A percentile compares a stretch with the other conserved stretches of the same genome.
Conservation (phyloP, 2,888 invertebrate species). For the Troides oblongomaculatus region DNA sequence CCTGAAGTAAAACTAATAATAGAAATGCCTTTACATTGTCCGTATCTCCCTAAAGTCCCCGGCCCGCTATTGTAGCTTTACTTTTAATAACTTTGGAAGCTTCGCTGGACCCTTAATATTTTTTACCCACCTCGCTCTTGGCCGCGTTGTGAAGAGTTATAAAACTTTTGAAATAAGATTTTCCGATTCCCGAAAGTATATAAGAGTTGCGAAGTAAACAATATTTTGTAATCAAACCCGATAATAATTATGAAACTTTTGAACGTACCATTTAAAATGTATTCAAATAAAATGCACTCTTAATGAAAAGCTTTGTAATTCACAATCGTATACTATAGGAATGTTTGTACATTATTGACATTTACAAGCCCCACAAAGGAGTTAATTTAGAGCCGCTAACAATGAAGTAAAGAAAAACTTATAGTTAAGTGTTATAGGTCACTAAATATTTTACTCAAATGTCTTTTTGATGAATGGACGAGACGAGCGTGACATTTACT, state of each 20-base stretch:
- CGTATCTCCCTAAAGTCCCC: not conserved
- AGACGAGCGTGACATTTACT: no score
- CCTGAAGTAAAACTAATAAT: not conserved
- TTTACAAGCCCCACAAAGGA: no score
- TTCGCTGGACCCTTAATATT: constrained; percentile 2
- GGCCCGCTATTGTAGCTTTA: not conserved
- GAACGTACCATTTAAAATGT: not conserved
- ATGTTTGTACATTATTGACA: no score
- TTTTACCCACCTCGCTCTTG: constrained; percentile 4
- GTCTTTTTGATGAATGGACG: no score
- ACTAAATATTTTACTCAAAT: no score
- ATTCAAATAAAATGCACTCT: not conserved
- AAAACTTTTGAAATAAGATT: not conserved
- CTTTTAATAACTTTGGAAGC: constrained; percentile 4
- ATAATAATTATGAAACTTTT: not conserved
- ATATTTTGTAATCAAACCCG: not conserved
- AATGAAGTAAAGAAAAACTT: no score
- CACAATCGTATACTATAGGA: not conserved
- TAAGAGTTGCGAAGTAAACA: not conserved
- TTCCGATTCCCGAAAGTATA: not conserved
- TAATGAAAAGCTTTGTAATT: not conserved
- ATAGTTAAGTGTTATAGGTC: no score
- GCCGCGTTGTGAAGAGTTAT: not conserved
- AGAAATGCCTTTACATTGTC: not conserved
- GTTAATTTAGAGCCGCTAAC: no score